Evolutionary conservation across 1,140 invertebrate genomes (phyloP).

Genomic region (Drosophila gunungcola): DNA sequence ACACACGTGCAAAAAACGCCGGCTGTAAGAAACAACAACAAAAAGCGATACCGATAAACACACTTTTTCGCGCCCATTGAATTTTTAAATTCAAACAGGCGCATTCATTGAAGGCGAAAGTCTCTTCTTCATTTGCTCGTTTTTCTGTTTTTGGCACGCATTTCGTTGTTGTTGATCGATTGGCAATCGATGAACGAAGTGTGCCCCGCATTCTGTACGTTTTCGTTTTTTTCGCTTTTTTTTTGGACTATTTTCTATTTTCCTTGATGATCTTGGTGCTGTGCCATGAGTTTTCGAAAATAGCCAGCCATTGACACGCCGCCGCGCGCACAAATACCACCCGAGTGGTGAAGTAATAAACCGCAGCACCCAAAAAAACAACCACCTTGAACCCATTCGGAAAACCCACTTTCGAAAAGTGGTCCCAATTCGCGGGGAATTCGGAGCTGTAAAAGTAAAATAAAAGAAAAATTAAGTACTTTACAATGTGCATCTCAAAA

Average conservation of each 20-base stretch:
- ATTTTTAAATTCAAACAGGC: conserved; percentile 10
- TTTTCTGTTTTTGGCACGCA: conserved; percentile 25
- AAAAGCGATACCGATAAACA: background rate
- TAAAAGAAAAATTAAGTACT: background rate
- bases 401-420: conserved; percentile 19
- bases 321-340: conserved; percentile 12
- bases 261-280: conserved; percentile 73
- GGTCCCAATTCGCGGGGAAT: background rate
- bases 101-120: conserved; percentile 34
- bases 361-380: conserved; percentile 14
- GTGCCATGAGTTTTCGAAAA: conserved; percentile 77
- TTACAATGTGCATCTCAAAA: background rate
- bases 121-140: conserved; percentile 22
- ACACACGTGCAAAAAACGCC: conserved; percentile 39
- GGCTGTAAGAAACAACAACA: conserved; percentile 14
- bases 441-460: background rate
- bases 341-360: conserved; percentile 45
- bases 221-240: conserved; percentile 10
- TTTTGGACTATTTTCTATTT: conserved; percentile 17
- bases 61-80: conserved; percentile 13
- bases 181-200: conserved; percentile 46
- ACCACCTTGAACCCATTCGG: conserved; percentile 44
- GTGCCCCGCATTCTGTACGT: conserved; percentile 51
- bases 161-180: conserved; percentile 37
- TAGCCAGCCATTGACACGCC: conserved; percentile 77